Conservation (phyloP, 2,888 invertebrate genomes). For the Volucella zonaria region DNA sequence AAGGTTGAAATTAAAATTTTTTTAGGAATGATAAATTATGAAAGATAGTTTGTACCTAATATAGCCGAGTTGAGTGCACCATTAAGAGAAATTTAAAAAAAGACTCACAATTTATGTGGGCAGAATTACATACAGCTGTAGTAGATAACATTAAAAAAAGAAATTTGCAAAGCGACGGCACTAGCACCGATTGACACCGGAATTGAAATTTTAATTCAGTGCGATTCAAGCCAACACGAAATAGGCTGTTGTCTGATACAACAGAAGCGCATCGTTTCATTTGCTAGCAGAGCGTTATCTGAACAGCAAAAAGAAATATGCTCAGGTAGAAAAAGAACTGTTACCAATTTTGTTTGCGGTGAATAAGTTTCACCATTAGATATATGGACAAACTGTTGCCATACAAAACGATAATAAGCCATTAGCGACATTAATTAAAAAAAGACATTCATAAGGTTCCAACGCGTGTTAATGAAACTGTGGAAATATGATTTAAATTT, state of each 20-base stretch:
- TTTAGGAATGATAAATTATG: conserved; percentile 7
- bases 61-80: not conserved
- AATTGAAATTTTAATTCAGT: not conserved
- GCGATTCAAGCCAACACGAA: conserved; percentile 9
- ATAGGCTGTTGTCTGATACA: not conserved
- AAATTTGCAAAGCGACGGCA: conserved; percentile 1
- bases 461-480: no score
- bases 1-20: not conserved
- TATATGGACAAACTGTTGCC: not conserved
- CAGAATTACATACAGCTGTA: not conserved
- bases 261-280: not conserved
- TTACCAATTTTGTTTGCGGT: not conserved
- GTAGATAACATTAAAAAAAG: not conserved
- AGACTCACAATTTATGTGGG: not conserved
- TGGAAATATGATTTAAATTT: no score
- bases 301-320: no score
- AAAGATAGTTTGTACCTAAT: conserved; percentile 6
- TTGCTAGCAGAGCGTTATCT: not conserved
- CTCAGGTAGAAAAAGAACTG: not conserved
- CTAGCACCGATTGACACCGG: not conserved
- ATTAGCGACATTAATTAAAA: no score
- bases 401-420: no score
- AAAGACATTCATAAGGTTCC: no score
- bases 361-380: not conserved
- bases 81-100: no score